Evolutionary conservation across 2,888 invertebrate species (phyloP).

Genomic region (Harpalus rubripes): DNA sequence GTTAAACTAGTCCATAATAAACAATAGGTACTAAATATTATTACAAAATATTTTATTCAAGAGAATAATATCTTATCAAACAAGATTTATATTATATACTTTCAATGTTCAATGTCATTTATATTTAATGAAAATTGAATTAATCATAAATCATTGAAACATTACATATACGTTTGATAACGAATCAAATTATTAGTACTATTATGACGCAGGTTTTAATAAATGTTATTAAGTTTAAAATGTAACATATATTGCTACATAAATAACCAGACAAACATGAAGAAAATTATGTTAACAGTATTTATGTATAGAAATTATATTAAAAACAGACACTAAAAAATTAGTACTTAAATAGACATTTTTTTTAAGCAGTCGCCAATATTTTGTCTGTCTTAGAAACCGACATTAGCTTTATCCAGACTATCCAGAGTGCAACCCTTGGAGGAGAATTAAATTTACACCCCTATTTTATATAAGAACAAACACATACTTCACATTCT

Average conservation of each 20-base stretch:
- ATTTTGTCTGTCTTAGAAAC: no score
- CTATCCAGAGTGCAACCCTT: no score
- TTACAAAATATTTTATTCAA: background rate
- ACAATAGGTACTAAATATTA: background rate
- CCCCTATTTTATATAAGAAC: background rate
- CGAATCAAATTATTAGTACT: background rate
- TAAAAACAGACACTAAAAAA: no score
- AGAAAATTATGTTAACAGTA: no score
- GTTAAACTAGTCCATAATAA: no score
- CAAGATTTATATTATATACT: background rate
- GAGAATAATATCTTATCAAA: background rate
- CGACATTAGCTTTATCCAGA: no score
- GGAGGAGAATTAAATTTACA: no score
- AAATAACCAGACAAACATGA: no score
- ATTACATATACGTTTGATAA: background rate
- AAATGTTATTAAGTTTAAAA: background rate
- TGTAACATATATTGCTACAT: no score
- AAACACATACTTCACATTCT: background rate
- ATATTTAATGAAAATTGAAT: background rate
- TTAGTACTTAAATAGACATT: no score
- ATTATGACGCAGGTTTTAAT: background rate
- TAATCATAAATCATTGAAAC: constrained; percentile 11
- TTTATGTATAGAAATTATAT: no score
- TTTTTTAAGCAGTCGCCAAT: no score
- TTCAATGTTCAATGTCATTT: constrained; percentile 3